These are phyloP conservation scores for Amblyornis subalaris DNA, from an alignment of 2,113 vertebrate species.

Conservation along the genomic window DNA sequence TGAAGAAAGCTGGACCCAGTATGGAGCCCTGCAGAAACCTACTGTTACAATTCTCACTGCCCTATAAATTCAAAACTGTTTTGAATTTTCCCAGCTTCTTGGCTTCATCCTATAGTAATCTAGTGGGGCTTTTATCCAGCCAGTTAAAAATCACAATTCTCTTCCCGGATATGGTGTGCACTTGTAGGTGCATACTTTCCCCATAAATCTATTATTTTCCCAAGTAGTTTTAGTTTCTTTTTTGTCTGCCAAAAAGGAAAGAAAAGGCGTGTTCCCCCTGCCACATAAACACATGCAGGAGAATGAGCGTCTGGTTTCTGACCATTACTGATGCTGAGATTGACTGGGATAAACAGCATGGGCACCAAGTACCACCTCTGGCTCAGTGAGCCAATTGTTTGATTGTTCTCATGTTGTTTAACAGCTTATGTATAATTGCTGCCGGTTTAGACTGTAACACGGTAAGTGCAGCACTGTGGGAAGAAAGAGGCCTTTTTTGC, in stretches of 20 bases:
- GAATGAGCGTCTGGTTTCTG: background rate
- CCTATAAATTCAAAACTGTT: background rate
- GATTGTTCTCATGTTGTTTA: slow-evolving; percentile 34
- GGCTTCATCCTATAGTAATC: background rate
- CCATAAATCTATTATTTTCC: background rate
- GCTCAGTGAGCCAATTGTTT: slow-evolving; percentile 9
- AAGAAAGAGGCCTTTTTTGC: background rate
- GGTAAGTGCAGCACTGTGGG: background rate
- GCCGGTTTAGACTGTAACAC: background rate
- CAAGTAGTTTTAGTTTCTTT: background rate
- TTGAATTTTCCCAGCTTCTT: background rate
- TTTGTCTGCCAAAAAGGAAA: background rate
- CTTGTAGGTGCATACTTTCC: background rate
- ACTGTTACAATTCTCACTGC: background rate
- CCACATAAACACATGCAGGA: slow-evolving; percentile 16
- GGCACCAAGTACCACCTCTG: slow-evolving; percentile 35
- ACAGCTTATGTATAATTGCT: slow-evolving; percentile 44
- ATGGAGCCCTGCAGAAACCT: background rate
- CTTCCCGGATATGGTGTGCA: background rate
- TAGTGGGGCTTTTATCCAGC: background rate
- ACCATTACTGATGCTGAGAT: slow-evolving; percentile 16
- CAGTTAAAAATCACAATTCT: background rate
- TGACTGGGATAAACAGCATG: slow-evolving; percentile 37
- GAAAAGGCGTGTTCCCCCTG: background rate
- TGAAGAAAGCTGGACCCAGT: background rate